Percentiles rank a stretch among this genome's conserved stretches.
Conservation (phyloP, 2,797 vertebrate genomes). For the Peromyscus melanophrys region DNA sequence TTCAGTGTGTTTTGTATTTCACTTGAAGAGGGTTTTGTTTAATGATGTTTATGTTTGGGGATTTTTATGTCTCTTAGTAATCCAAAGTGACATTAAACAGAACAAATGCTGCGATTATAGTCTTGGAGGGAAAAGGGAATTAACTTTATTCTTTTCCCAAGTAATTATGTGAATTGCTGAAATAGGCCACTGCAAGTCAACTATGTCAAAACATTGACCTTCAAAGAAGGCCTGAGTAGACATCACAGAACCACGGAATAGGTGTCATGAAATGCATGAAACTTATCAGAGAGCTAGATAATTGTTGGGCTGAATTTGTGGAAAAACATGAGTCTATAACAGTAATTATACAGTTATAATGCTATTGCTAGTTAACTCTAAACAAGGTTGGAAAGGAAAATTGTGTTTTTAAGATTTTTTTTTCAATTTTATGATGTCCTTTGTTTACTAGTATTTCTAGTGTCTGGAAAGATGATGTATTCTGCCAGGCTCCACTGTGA, state of each 20-base stretch:
- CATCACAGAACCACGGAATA: constrained; percentile 54
- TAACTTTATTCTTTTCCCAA: constrained; percentile 82
- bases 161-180: constrained; percentile 81
- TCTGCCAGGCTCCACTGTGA: background rate
- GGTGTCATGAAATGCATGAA: constrained; percentile 42
- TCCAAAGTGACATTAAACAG: constrained; percentile 82
- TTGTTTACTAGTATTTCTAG: background rate
- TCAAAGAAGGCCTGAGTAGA: constrained; percentile 71
- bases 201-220: constrained; percentile 79
- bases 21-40: constrained; percentile 85
- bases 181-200: constrained; percentile 78
- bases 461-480: background rate
- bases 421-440: background rate
- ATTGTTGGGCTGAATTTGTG: constrained; percentile 30
- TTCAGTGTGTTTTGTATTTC: constrained; percentile 83
- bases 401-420: constrained; percentile 48
- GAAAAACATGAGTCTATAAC: background rate
- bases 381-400: constrained; percentile 58
- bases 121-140: constrained; percentile 71
- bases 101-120: constrained; percentile 75
- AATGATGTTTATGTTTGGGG: constrained; percentile 84
- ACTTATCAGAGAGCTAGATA: constrained; percentile 33
- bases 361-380: constrained; percentile 25
- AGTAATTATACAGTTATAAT: constrained; percentile 48
- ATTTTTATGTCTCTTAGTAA: constrained; percentile 84